phyloP scores from a whole-genome alignment of 2,888 invertebrate genomes.

The Trissolcus brochymenae region DNA sequence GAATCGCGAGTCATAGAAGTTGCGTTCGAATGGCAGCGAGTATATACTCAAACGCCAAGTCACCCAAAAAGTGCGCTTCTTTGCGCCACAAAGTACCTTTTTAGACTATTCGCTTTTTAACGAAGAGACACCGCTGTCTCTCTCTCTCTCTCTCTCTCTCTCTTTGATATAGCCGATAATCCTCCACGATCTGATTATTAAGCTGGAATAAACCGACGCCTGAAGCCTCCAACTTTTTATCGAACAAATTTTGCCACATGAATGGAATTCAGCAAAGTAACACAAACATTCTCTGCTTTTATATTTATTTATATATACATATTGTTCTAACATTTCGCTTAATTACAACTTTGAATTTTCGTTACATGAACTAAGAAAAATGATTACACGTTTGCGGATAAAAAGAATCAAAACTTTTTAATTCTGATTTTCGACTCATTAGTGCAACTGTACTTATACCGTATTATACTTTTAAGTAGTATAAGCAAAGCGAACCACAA shows the following conservation, averaged over 20 bases:
- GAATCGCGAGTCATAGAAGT: slow-evolving; percentile 28
- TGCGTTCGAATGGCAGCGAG: slow-evolving; percentile 19
- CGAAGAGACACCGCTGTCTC: background rate
- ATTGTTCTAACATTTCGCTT: background rate
- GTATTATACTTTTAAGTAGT: no score
- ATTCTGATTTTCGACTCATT: no score
- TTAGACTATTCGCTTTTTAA: background rate
- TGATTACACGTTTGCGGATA: no score
- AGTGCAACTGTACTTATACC: no score
- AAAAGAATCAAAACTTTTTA: no score
- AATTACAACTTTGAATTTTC: no score
- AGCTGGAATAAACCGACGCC: slow-evolving; percentile 16
- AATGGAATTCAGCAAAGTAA: background rate
- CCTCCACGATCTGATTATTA: slow-evolving; percentile 14
- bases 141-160: background rate
- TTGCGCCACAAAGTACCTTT: background rate
- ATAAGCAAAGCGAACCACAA: no score
- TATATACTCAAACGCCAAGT: slow-evolving; percentile 2
- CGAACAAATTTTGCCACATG: slow-evolving; percentile 19
- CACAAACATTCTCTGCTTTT: background rate
- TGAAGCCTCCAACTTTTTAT: slow-evolving; percentile 25
- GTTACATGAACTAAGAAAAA: no score
- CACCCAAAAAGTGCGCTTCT: slow-evolving; percentile 11
- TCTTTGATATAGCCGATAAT: background rate
- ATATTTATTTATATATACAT: no score